phyloP scores from a whole-genome alignment of 2,797 vertebrate genomes.

The Leucoraja ocellata region DNA sequence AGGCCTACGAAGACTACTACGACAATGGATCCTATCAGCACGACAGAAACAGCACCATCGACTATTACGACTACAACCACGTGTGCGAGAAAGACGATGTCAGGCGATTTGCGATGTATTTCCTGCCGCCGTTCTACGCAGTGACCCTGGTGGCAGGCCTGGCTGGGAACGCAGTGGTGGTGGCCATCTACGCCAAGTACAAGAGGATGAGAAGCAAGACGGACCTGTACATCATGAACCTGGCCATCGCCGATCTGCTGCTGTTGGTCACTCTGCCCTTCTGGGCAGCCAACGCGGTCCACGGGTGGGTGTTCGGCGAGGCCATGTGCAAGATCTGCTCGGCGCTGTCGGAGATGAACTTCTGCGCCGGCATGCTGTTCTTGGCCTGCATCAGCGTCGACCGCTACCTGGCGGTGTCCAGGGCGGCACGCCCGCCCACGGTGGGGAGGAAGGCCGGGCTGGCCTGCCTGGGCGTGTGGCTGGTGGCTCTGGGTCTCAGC shows the following conservation, averaged over 20 bases:
- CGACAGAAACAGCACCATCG: background rate
- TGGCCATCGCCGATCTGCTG: slow-evolving; percentile 79
- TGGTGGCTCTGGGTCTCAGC: slow-evolving; percentile 63
- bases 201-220: slow-evolving; percentile 75
- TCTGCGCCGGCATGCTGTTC: slow-evolving; percentile 83
- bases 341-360: slow-evolving; percentile 76
- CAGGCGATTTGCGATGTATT: slow-evolving; percentile 71
- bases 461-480: slow-evolving; percentile 69
- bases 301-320: slow-evolving; percentile 61
- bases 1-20: slow-evolving; percentile 45
- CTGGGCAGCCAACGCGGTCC: slow-evolving; percentile 77
- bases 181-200: slow-evolving; percentile 71
- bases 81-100: slow-evolving; percentile 78
- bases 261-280: slow-evolving; percentile 83
- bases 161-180: slow-evolving; percentile 76
- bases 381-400: slow-evolving; percentile 86
- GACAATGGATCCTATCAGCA: background rate
- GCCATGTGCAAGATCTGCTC: slow-evolving; percentile 72
- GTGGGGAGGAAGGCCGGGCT: slow-evolving; percentile 55
- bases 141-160: slow-evolving; percentile 72
- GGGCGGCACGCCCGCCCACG: slow-evolving; percentile 43
- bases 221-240: slow-evolving; percentile 78
- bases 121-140: slow-evolving; percentile 75
- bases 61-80: slow-evolving; percentile 54
- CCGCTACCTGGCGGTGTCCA: slow-evolving; percentile 61